Conservation (phyloP, 2,797 vertebrate species). For the Zalophus californianus region DNA sequence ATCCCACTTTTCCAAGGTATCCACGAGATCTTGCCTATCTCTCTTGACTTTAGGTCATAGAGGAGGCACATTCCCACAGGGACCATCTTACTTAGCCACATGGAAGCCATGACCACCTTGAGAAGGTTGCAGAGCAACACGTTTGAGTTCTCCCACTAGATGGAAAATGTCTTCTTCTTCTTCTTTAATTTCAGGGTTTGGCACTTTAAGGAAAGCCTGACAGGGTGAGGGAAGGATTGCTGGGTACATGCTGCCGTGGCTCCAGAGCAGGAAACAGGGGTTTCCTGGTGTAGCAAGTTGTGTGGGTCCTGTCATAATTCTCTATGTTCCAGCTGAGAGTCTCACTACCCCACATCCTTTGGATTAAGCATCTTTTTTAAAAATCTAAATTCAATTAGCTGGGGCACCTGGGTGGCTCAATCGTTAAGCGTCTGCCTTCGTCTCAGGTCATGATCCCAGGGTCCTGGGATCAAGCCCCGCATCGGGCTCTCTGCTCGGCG, state of each 20-base stretch:
- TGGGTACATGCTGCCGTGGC: neutral
- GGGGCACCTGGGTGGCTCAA: too few species aligned
- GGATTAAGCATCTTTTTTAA: too few species aligned
- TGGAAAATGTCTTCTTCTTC: neutral
- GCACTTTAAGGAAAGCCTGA: neutral
- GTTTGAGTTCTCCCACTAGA: neutral
- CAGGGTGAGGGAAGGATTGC: neutral
- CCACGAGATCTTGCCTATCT: neutral
- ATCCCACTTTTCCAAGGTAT: neutral
- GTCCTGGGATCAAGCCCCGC: too few species aligned
- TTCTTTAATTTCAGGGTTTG: neutral
- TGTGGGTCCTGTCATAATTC: neutral
- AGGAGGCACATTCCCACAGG: neutral
- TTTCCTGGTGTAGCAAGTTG: neutral
- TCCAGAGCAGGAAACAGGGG: neutral
- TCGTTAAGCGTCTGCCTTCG: too few species aligned
- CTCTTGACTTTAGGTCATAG: neutral
- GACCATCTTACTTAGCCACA: neutral
- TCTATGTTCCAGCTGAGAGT: neutral
- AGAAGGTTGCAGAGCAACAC: neutral
- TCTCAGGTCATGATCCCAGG: too few species aligned
- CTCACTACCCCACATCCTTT: too few species aligned
- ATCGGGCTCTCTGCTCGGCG: too few species aligned
- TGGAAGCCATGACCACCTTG: accelerated
- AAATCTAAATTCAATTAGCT: too few species aligned